Percentiles rank a stretch among this genome's conserved stretches.
These are phyloP conservation scores for Heliocidaris erythrogramma DNA, from an alignment of 35 echinoderm and acorn worm species.

Conservation along the genomic window DNA sequence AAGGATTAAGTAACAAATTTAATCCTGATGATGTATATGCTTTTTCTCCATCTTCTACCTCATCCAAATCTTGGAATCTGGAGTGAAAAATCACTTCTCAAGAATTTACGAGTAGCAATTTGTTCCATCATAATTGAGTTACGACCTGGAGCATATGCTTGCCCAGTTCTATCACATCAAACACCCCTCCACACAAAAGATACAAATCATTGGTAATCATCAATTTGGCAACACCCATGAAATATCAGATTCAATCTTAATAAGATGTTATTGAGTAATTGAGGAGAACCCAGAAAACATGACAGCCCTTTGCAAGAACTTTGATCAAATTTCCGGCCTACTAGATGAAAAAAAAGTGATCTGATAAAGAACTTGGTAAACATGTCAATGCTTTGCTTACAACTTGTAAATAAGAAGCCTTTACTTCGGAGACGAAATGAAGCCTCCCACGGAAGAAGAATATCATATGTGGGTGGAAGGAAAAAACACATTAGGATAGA, in stretches of 20 bases:
- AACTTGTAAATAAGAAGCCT: background rate
- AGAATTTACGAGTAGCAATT: background rate
- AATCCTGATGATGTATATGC: background rate
- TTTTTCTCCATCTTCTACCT: background rate
- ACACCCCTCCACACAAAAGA: background rate
- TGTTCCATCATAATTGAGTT: background rate
- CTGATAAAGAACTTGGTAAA: background rate
- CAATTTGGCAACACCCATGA: constrained; percentile 10
- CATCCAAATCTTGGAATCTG: background rate
- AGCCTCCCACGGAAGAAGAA: background rate
- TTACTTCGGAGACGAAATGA: background rate
- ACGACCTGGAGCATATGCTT: background rate
- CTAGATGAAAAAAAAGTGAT: background rate
- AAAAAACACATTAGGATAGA: background rate
- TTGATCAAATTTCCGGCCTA: constrained; percentile 33
- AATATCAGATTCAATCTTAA: constrained; percentile 30
- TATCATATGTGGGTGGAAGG: background rate
- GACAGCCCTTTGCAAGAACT: constrained; percentile 24
- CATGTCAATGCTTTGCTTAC: background rate
- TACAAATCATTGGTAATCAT: background rate
- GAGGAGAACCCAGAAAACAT: constrained; percentile 18
- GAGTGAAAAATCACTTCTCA: background rate
- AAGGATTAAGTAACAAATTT: too few species aligned
- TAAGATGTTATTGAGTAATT: constrained; percentile 42
- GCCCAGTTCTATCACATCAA: constrained; percentile 2